These are phyloP conservation scores for Drosophila biarmipes DNA, from an alignment of 1,140 invertebrate genomes.

Conservation along the genomic window DNA sequence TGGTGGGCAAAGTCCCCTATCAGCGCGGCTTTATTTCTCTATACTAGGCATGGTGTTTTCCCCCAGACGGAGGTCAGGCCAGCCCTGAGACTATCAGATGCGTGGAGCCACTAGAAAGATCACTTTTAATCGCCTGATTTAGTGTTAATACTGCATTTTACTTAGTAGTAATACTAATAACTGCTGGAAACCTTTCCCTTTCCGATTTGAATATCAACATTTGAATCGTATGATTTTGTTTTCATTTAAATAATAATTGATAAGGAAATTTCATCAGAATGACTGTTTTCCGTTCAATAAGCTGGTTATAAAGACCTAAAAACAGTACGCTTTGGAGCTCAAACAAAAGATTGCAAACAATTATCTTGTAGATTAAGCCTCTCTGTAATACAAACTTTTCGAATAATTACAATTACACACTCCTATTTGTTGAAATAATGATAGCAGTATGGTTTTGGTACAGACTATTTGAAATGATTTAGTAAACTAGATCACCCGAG, in stretches of 20 bases:
- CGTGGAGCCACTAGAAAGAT: neutral
- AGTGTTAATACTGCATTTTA: neutral
- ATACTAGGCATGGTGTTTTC: neutral
- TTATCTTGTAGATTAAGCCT: neutral
- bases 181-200: too few relatives aligned
- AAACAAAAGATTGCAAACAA: too few relatives aligned
- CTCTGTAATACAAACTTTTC: neutral
- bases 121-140: neutral
- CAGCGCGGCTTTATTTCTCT: constrained; percentile 11
- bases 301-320: too few relatives aligned
- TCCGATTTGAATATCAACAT: too few relatives aligned
- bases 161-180: neutral
- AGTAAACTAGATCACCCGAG: neutral
- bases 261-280: too few relatives aligned
- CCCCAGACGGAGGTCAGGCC: constrained; percentile 13
- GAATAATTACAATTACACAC: neutral
- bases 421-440: neutral
- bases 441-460: neutral
- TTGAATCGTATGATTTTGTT: too few relatives aligned
- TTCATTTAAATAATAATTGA: too few relatives aligned
- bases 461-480: neutral
- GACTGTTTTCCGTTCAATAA: too few relatives aligned
- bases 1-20: constrained; percentile 6
- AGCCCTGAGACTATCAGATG: neutral
- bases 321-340: too few relatives aligned